A percentile compares a stretch with the other conserved stretches of the same genome.
Conservation (phyloP, 2,888 invertebrate species). For the Oxycera nigricornis region DNA sequence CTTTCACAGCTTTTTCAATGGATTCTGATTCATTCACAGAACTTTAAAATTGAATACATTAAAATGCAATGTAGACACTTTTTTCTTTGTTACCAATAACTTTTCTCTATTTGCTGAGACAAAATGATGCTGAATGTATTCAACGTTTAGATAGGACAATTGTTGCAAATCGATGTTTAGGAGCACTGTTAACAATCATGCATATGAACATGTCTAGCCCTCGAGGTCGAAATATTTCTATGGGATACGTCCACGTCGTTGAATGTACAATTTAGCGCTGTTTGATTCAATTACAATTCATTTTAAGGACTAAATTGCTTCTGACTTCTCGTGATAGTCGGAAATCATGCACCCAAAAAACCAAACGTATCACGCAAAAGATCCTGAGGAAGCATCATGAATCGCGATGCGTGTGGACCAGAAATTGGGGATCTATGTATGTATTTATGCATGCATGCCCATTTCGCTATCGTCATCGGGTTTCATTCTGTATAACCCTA, state of each 20-base stretch:
- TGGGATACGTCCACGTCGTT: not conserved
- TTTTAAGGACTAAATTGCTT: slow-evolving; percentile 41
- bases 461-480: not conserved
- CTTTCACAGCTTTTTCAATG: too few species aligned
- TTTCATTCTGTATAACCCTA: slow-evolving; percentile 15
- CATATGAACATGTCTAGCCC: not conserved
- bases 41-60: too few species aligned
- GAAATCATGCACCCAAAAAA: slow-evolving; percentile 30
- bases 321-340: slow-evolving; percentile 38
- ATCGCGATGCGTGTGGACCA: not conserved
- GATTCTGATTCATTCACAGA: too few species aligned
- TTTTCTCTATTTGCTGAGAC: too few species aligned
- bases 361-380: slow-evolving; percentile 27
- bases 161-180: too few species aligned
- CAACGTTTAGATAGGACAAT: too few species aligned
- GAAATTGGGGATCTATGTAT: not conserved
- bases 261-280: slow-evolving; percentile 40
- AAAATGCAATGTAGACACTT: too few species aligned
- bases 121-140: too few species aligned
- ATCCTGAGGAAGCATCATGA: not conserved
- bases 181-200: too few species aligned
- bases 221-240: slow-evolving; percentile 6
- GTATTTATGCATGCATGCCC: not conserved
- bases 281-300: slow-evolving; percentile 42
- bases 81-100: too few species aligned